Evolutionary conservation across 2,113 vertebrate species (phyloP).

Genomic region (Macquaria ambigua): DNA sequence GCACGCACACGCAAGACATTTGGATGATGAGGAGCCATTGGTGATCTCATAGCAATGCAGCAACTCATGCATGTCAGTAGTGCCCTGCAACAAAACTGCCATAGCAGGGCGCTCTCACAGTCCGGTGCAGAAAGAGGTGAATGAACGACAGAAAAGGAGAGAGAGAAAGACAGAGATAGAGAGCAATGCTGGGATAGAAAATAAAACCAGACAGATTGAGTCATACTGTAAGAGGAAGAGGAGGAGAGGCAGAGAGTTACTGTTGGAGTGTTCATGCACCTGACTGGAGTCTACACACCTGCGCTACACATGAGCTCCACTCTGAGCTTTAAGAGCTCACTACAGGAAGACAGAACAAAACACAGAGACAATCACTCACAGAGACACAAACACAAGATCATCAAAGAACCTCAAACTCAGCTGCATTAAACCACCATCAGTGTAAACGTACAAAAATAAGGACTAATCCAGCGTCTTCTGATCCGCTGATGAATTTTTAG

Average conservation of each 20-base stretch:
- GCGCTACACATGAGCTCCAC: constrained; percentile 83
- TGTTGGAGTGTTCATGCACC: constrained; percentile 80
- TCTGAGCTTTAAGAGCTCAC: constrained; percentile 87
- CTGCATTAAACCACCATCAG: constrained; percentile 50
- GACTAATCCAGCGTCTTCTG: constrained; percentile 6
- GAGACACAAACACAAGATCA: constrained; percentile 83
- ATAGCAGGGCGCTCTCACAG: constrained; percentile 76
- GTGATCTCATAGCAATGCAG: constrained; percentile 75
- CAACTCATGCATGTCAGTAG: constrained; percentile 80
- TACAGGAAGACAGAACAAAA: constrained; percentile 85
- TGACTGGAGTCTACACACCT: constrained; percentile 86
- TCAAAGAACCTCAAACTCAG: constrained; percentile 82
- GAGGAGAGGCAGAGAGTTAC: constrained; percentile 45
- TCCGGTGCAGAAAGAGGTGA: constrained; percentile 68
- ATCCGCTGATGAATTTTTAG: neutral
- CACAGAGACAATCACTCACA: constrained; percentile 85
- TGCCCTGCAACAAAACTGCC: constrained; percentile 74
- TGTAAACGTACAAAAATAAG: constrained; percentile 25
- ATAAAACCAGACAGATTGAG: constrained; percentile 25
- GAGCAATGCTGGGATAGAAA: constrained; percentile 13
- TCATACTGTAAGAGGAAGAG: constrained; percentile 24
- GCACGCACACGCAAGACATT: constrained; percentile 69
- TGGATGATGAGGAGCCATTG: constrained; percentile 58
- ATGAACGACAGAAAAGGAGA: constrained; percentile 23
- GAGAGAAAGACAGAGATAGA: constrained; percentile 15